A percentile compares a stretch with the other conserved stretches of the same genome.
phyloP scores from a whole-genome alignment of 2,113 vertebrate species.

The Hepsetus odoe region DNA sequence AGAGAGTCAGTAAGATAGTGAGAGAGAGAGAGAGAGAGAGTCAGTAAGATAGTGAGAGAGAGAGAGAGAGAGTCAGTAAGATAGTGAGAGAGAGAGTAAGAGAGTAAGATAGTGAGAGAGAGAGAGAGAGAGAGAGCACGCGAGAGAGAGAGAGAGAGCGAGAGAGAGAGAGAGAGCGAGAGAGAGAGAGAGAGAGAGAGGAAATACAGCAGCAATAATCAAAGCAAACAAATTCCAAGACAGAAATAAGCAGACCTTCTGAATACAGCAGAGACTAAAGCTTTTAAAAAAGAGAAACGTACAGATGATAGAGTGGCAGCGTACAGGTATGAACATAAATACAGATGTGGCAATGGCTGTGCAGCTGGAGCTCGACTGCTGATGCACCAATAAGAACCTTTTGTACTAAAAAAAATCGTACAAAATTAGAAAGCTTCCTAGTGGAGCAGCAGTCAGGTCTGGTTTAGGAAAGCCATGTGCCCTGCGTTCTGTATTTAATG shows the following conservation, averaged over 20 bases:
- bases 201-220: constrained; percentile 11
- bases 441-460: constrained; percentile 45
- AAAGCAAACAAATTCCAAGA: constrained; percentile 28
- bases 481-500: constrained; percentile 82
- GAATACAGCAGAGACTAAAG: constrained; percentile 5
- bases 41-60: constrained; percentile 68
- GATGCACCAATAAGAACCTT: constrained; percentile 28
- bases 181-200: constrained; percentile 1
- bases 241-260: constrained; percentile 10
- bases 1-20: constrained; percentile 32
- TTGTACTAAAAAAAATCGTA: neutral
- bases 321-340: constrained; percentile 55
- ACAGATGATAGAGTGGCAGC: constrained; percentile 28
- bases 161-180: constrained; percentile 34
- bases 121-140: constrained; percentile 35
- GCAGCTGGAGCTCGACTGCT: constrained; percentile 23
- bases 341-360: constrained; percentile 52
- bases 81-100: no score
- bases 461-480: constrained; percentile 51
- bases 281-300: constrained; percentile 13
- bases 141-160: constrained; percentile 41
- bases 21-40: constrained; percentile 10
- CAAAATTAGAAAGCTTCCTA: neutral
- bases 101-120: no score
- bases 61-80: constrained; percentile 77